Evolutionary conservation across 2,797 vertebrate species (phyloP).

Genomic region (Myoxocephalus aenaeus): DNA sequence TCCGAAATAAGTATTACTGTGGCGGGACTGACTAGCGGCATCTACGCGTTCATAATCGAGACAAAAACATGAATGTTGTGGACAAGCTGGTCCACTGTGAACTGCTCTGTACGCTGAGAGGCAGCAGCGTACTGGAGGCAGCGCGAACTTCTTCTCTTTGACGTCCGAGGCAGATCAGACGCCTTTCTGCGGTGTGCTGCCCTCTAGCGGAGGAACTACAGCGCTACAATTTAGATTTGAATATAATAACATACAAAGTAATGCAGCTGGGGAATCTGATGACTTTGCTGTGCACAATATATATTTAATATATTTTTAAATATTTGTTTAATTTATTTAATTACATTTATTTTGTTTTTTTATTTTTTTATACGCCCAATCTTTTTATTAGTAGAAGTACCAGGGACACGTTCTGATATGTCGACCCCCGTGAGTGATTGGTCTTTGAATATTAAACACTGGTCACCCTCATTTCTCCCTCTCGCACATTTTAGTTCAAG

Average conservation of each 20-base stretch:
- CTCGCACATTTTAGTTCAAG: too few species aligned
- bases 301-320: too few species aligned
- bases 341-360: too few species aligned
- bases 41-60: background rate
- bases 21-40: background rate
- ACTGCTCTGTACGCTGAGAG: constrained; percentile 61
- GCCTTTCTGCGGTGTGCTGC: constrained; percentile 30
- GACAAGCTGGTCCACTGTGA: background rate
- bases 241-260: background rate
- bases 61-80: background rate
- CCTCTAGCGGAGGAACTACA: constrained; percentile 26
- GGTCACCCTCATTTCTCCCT: too few species aligned
- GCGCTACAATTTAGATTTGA: background rate
- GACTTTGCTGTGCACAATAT: background rate
- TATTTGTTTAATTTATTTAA: too few species aligned
- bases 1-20: background rate
- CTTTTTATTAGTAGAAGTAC: too few species aligned
- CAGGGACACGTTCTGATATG: too few species aligned
- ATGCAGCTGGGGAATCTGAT: too few species aligned
- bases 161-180: background rate
- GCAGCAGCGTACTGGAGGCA: constrained; percentile 61
- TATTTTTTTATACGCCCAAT: too few species aligned
- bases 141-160: constrained; percentile 67
- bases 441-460: too few species aligned
- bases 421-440: too few species aligned